Base-by-base conservation (phyloP, 2,888 invertebrate genomes). In the Drosophila flavopinicola region DNA sequence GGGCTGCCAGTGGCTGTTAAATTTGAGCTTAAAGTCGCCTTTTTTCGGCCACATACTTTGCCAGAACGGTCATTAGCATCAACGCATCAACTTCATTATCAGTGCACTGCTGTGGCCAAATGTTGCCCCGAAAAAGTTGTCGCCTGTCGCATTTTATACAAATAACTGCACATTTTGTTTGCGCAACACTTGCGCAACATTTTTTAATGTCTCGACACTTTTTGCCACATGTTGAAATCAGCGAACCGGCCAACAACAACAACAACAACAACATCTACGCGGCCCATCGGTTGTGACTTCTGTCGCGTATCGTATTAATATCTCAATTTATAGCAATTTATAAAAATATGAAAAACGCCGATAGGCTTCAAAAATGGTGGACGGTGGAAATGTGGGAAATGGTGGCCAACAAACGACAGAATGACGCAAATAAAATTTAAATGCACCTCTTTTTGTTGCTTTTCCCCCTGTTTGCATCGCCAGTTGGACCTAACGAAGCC, bases 271-370 rank as follows among this genome's bases (percentile, higher is more conserved):
- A 51, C 45, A 56, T 39, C 20, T 37, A 35, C 20, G 29, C 33
- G 33, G 10, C 42, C 42, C 58, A 59, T 47, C 32, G 49, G 39
- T 30, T 56, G 64, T 72, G 79, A 79, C 85, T 79, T 79, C 76
- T 85, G 79, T 83, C 82, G 78, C 77, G 71, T 83, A 85, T 87
- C 84, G 87, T 70, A 85, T 85, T 87, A 85, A 85, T 85, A 87
- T 85, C 87, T 87, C 87, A 85, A 85, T 85, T 85, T 87, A 85
- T 85, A 85, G 87, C 87, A 87, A 83, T 85, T 87, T 85, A 83
- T 87, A 84, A 87, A 87, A 85, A 87, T 87, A 85, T 78, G 85
- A 83, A 85, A 82, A 85, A 67, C 66, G 78, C 59, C 67, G 59
- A 66, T 66, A 56, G 57, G 71, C 57, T 58, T 57, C 47, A 61